A percentile compares a stretch with the other conserved stretches of the same genome.
These are phyloP conservation scores for Papio anubis DNA, from an alignment of 2,113 vertebrate genomes.

Conservation along the genomic window DNA sequence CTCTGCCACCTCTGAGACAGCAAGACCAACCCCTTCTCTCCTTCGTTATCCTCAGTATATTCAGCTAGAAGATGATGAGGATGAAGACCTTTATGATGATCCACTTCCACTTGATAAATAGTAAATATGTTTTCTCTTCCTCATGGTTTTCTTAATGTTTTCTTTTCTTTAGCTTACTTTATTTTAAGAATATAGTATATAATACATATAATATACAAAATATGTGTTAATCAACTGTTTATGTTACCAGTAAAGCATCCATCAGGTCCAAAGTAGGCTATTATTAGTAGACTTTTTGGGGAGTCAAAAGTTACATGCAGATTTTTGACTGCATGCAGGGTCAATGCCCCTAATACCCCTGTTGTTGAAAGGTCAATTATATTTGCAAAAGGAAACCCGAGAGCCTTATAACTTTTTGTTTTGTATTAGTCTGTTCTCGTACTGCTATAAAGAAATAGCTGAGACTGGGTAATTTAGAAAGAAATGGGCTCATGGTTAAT, in stretches of 20 bases:
- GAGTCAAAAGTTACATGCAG: background rate
- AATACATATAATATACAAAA: background rate
- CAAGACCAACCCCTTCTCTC: background rate
- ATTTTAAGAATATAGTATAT: background rate
- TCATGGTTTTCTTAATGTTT: background rate
- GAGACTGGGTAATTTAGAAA: too few relatives aligned
- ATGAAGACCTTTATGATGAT: background rate
- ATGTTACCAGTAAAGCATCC: background rate
- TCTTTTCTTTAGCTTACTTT: background rate
- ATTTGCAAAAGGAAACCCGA: background rate
- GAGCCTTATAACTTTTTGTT: background rate
- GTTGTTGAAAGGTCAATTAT: background rate
- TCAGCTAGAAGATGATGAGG: background rate
- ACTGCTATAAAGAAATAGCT: too few relatives aligned
- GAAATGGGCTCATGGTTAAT: too few relatives aligned
- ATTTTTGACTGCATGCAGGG: background rate
- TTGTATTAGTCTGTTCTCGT: too few relatives aligned
- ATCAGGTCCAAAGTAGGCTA: background rate
- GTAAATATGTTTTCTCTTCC: background rate
- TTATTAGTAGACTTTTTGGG: background rate
- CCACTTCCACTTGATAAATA: background rate
- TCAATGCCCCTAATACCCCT: background rate
- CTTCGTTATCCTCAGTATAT: background rate
- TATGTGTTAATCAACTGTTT: background rate
- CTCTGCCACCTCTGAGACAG: background rate